Evolutionary conservation across 1,140 invertebrate genomes (phyloP).

Genomic region (Diorhabda carinulata): DNA sequence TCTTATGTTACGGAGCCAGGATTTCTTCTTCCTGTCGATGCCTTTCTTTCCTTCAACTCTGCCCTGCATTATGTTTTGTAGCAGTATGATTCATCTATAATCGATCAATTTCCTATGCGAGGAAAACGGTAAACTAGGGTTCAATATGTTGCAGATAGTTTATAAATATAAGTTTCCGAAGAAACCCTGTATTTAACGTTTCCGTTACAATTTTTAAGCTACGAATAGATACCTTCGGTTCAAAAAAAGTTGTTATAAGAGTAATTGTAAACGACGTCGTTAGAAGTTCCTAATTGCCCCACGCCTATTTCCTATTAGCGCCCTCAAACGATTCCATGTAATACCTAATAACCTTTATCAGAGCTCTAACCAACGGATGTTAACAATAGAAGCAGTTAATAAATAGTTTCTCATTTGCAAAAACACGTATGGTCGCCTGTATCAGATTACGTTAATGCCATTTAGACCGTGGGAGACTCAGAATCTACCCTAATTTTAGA

Average conservation of each 20-base stretch:
- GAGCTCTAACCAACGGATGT: constrained; percentile 15
- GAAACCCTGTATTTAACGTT: no score
- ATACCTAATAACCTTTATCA: constrained; percentile 7
- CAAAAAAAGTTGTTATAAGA: background rate
- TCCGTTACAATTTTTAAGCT: no score
- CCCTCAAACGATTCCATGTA: constrained; percentile 6
- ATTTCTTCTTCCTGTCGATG: no score
- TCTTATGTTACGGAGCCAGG: no score
- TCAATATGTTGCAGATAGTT: no score
- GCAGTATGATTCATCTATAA: no score
- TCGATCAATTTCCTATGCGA: no score
- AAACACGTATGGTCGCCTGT: constrained; percentile 37
- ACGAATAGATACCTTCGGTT: no score
- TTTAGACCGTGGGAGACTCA: constrained; percentile 36
- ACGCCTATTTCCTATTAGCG: constrained; percentile 13
- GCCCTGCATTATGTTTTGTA: no score
- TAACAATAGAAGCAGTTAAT: constrained; percentile 26
- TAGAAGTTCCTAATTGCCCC: constrained; percentile 7
- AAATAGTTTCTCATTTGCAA: constrained; percentile 42
- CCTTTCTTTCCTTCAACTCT: no score
- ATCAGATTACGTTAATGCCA: constrained; percentile 35
- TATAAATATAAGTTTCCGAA: no score
- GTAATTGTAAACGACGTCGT: constrained; percentile 11
- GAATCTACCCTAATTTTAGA: constrained; percentile 25
- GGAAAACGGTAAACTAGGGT: no score